Percentiles rank a stretch among this genome's conserved stretches.
phyloP scores from a whole-genome alignment of 2,113 vertebrate genomes.

The Pangasianodon hypophthalmus region DNA sequence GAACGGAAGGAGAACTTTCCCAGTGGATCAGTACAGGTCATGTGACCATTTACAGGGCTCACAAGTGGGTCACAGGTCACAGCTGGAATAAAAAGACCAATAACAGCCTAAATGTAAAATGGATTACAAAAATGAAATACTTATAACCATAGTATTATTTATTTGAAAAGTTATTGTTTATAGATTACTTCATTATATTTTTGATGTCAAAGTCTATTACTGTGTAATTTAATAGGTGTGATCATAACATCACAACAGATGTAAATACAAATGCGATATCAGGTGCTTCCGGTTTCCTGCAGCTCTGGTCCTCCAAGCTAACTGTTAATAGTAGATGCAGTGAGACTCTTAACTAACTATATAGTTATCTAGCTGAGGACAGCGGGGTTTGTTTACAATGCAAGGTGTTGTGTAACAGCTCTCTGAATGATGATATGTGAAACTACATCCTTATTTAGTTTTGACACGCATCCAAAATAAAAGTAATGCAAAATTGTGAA shows the following conservation, averaged over 20 bases:
- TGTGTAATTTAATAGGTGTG: background rate
- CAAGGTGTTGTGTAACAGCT: background rate
- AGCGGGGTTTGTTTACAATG: background rate
- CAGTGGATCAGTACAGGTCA: constrained; percentile 56
- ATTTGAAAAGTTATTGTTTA: no score
- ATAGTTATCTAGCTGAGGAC: background rate
- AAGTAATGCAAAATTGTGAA: background rate
- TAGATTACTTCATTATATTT: no score
- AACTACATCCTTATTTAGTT: background rate
- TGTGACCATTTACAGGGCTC: constrained; percentile 46
- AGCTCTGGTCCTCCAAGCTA: background rate
- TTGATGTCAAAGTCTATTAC: background rate
- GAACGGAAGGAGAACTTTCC: constrained; percentile 60
- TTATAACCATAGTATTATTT: no score
- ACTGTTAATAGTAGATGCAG: background rate
- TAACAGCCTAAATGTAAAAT: background rate
- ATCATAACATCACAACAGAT: background rate
- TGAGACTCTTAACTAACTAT: background rate
- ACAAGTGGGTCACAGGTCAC: constrained; percentile 52
- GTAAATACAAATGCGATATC: background rate
- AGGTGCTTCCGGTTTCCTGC: background rate
- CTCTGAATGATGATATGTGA: background rate
- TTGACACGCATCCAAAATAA: background rate
- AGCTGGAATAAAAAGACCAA: constrained; percentile 50
- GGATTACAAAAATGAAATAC: background rate